Evolutionary conservation across 1,140 invertebrate genomes (phyloP).

Genomic region (Mylabris phalerata): DNA sequence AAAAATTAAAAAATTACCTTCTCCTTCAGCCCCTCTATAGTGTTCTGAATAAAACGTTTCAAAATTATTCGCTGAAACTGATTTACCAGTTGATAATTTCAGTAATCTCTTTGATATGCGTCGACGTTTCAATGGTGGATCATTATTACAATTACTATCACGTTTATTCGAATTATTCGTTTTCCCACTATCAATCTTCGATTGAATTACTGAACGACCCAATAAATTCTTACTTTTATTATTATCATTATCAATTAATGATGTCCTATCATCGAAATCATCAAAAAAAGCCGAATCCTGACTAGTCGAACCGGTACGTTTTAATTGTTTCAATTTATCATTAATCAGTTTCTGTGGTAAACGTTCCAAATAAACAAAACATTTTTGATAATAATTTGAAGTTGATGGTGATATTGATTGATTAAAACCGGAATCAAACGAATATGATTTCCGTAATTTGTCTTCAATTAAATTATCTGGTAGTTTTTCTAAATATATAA

Average conservation of each 20-base stretch:
- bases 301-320: neutral
- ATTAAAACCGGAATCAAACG: no score
- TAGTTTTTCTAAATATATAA: no score
- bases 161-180: no score
- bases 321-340: conserved; percentile 2
- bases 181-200: no score
- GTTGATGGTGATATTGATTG: no score
- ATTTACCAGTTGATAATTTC: neutral
- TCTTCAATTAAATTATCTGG: no score
- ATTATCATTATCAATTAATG: no score
- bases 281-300: conserved; percentile 9
- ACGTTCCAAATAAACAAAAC: conserved; percentile 1
- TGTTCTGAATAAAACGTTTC: conserved; percentile 1
- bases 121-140: no score
- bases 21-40: neutral
- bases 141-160: no score
- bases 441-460: no score
- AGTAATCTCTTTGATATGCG: neutral
- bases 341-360: neutral
- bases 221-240: no score
- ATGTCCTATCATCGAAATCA: neutral
- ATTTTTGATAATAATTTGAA: neutral
- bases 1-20: neutral
- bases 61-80: neutral
- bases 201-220: no score